Base-by-base conservation (phyloP, 2,113 vertebrate genomes). In the Pseudorhombus dupliciocellatus region DNA sequence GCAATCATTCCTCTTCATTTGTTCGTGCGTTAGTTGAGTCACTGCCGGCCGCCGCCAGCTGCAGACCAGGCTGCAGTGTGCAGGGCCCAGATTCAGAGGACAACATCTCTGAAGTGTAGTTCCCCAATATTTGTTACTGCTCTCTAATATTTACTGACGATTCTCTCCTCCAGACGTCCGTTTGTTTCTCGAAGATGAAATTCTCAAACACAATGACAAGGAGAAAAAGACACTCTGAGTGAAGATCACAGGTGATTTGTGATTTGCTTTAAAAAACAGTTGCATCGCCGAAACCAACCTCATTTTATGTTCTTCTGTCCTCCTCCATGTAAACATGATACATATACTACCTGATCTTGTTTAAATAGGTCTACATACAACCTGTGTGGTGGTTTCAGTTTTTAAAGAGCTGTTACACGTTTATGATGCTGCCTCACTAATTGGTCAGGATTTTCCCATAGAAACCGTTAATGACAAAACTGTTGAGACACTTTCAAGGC, bases 1-100 rank as follows among this genome's bases (percentile, higher is more conserved):
- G 42, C 62, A 75, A 56, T 74, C 5, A 74, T 79, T 81, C 59
- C 66, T 80, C 62, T 70, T 75, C 70, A 70, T 81, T 63, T 73
- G 64, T 58, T 56, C 61, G 7, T 16, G 57, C 24, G 46, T 60
- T 60, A n/a, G 0, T 77, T 56, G n/a, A 59, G 58, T 67, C 1
- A 1, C n/a, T 7, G 66, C 1, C 25, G 21, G 48, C 50, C 62
- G 31, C 44, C 2, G 46, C 5, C 20, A 4, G 40, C 40, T 44
- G 40, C 40, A 44, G 40, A 18, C 15, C 22, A 37, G 21, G 10
- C 20, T 52, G 7, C 10, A 10, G 54, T 25, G 2, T 25, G 56
- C 18, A 21, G 22, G 12, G 21, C 59, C 26, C 44, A 16, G 16
- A 66, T 28, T 53, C 54, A 58, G 50, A 54, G 70, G 46, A 60